phyloP scores from a whole-genome alignment of 30 jellyfish, hydroid and myxozoan species.

The Aurelia sp. region DNA sequence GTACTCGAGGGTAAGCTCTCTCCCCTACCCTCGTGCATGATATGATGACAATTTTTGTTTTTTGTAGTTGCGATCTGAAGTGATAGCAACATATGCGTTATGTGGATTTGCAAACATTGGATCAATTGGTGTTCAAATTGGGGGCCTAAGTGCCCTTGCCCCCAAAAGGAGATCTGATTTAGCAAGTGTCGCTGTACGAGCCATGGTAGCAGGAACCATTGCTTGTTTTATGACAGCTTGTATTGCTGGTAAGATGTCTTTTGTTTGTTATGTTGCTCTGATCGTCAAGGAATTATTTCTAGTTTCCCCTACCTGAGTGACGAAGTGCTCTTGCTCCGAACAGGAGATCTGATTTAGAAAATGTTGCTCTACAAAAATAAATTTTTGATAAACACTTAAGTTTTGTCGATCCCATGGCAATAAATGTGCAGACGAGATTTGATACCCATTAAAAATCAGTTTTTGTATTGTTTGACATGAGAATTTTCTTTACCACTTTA shows the following conservation, averaged over 20 bases:
- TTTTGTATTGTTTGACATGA: too few relatives aligned
- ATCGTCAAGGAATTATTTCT: too few relatives aligned
- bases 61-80: conserved; percentile 86
- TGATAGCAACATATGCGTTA: conserved; percentile 92
- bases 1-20: too few relatives aligned
- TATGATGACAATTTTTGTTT: background rate
- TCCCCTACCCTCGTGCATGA: too few relatives aligned
- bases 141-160: conserved; percentile 92
- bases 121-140: conserved; percentile 91
- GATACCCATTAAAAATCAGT: too few relatives aligned
- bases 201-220: conserved; percentile 92
- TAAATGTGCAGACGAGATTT: too few relatives aligned
- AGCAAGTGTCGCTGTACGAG: conserved; percentile 86
- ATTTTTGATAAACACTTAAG: too few relatives aligned
- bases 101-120: conserved; percentile 97
- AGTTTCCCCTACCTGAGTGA: too few relatives aligned
- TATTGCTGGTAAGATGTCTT: conserved; percentile 76
- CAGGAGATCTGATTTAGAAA: conserved; percentile 67
- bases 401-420: too few relatives aligned
- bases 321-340: conserved; percentile 79
- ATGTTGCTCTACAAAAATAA: conserved; percentile 73
- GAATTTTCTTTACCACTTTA: too few relatives aligned
- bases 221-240: conserved; percentile 99
- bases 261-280: too few relatives aligned
- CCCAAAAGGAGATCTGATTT: conserved; percentile 77